Evolutionary conservation across 2,888 invertebrate genomes (phyloP), one percentile per base, ranked within the genome.

Genomic region (Chaetogeoica ovagalla): DNA sequence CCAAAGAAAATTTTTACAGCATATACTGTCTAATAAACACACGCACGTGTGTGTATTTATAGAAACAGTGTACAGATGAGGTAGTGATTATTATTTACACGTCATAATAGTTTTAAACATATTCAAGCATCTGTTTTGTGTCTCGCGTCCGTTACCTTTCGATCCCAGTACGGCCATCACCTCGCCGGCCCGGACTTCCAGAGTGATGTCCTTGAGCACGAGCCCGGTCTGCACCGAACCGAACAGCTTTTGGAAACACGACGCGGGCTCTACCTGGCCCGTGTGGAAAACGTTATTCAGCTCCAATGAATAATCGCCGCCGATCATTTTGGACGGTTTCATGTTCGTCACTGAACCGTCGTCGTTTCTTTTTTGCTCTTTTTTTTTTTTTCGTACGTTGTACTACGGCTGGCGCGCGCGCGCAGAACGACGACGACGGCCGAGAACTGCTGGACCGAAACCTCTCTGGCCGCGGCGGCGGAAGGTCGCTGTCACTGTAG

Each of bases 91-190:
- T 43, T 43, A 43, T n/a, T n/a, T n/a, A n/a, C n/a, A n/a, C n/a
- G n/a, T n/a, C 7, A 43, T 43, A 43, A 43, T 39, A 43, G 9
- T 43, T 43, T 43, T 30, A 30, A 66, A 15, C 43, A 23, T 3
- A 21, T 66, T 21, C 6, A 19, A 30, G 30, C 55, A 19, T 11
- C 13, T 48, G 11, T 3, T 9, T 48, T 48, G 43, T 7, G 11
- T 30, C 30, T 30, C 30, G 30, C 30, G 30, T n/a, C 48, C 11
- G 48, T 83, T 85, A 91, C 96, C 96, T 89, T 96, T 96, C 0
- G 96, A 96, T 15, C 97, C 97, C 62, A 97, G 88, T 81, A 97
- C 92, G 55, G 97, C 97, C 85, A 97, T 91, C 75, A 97, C 94
- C 87, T 97, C 97, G 8, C 97, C 97, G 71, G 95, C 94, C 85